Evolutionary conservation across 2,888 invertebrate genomes (phyloP), one percentile per base, ranked within the genome.

Genomic region (Polietes domitor): DNA sequence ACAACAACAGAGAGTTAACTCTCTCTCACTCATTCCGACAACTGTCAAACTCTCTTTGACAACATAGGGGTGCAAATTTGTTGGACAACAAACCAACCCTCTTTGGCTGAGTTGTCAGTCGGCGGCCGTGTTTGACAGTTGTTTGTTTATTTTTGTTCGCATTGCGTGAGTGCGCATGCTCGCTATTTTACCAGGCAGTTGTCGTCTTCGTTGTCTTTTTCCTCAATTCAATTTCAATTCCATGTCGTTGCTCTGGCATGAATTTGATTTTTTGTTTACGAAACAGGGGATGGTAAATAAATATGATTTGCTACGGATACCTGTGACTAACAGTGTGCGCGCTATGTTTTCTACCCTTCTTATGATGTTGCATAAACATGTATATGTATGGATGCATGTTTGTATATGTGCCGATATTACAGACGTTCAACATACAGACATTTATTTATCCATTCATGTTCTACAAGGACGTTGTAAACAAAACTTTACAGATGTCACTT

Each of bases 101-200:
- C 61, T 65, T 17, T 4, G 0, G 10, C 15, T 17, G 12, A 55
- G 58, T 2, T 77, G 76, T 81, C 76, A 84, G 53, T 37, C 53
- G 50, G n/a, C n/a, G 4, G 65, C 17, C 1, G 37, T 78, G 61
- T 53, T 24, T 81, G 81, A 63, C 80, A 75, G 61, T 84, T 81
- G 17, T 58, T 72, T 65, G 21, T 65, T 63, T 53, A 50, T 76
- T 21, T 50, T 37, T 50, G n/a, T 7, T 55, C 43, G 0, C 19
- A 12, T 6, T 19, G 17, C 17, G 6, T 3, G 12, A 72, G 9
- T 80, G 84, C 78, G 84, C 78, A 79, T 84, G 81, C 61, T 15
- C 21, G 7, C 26, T 17, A 32, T 19, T 68, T 65, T 1, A 21
- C 24, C 28, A 41, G 15, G 58, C 70, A 58, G 77, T 41, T 61